Percentiles rank a stretch among this genome's conserved stretches.
These are phyloP conservation scores for Aurelia aurita complex sp. Pacific DNA, from an alignment of 30 jellyfish, hydroid and myxozoan species.

Conservation along the genomic window DNA sequence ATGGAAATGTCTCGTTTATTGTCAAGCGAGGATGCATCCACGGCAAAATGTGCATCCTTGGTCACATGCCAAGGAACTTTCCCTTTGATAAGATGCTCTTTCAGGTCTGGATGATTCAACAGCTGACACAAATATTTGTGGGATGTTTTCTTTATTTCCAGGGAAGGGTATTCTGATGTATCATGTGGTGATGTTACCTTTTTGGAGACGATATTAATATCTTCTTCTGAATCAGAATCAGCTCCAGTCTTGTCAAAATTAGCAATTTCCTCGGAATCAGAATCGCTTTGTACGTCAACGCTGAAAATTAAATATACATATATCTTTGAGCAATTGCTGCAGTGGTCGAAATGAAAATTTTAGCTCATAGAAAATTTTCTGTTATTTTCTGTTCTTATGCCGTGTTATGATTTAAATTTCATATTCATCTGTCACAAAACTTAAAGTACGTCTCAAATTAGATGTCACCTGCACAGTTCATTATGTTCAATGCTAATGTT, in stretches of 20 bases:
- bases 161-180: slow-evolving; percentile 3
- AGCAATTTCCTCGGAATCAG: not conserved
- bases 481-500: too few species aligned
- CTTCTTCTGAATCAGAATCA: not conserved
- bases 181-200: slow-evolving; percentile 3
- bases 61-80: slow-evolving; percentile 3
- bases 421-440: not conserved
- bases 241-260: slow-evolving; percentile 3
- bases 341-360: not conserved
- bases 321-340: not conserved
- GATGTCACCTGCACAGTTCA: too few species aligned
- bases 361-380: not conserved
- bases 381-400: not conserved
- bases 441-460: not conserved
- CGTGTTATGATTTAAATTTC: not conserved
- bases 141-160: not conserved
- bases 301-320: not conserved
- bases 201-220: not conserved
- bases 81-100: not conserved
- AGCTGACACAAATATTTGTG: not conserved
- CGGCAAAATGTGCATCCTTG: slow-evolving; percentile 6
- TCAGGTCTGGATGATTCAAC: slow-evolving; percentile 2
- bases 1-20: slow-evolving; percentile 3
- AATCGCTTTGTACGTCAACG: not conserved
- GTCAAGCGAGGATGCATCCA: not conserved